Percentiles rank a stretch among this genome's conserved stretches.
Conservation (phyloP, 2,797 vertebrate genomes). For the Aldrovandia affinis region DNA sequence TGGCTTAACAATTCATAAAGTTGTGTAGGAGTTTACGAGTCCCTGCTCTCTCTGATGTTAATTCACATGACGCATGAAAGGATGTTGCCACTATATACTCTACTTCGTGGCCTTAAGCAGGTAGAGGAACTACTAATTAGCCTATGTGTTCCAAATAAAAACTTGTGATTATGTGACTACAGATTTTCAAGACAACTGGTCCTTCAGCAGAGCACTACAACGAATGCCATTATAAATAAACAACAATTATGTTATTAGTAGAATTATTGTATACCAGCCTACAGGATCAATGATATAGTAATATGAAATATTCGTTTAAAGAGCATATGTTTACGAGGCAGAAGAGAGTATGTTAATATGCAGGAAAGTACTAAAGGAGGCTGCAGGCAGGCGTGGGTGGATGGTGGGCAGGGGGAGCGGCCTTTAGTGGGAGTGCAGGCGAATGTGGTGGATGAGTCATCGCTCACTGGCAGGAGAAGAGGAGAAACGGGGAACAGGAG, state of each 20-base stretch:
- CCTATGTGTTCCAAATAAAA: not conserved
- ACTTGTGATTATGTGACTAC: not conserved
- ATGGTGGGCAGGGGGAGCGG: conserved; percentile 38
- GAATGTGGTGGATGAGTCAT: conserved; percentile 40
- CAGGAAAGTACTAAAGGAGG: conserved; percentile 31
- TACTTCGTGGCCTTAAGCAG: too few relatives aligned
- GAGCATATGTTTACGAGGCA: not conserved
- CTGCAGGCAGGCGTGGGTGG: conserved; percentile 36
- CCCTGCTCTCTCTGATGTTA: too few relatives aligned
- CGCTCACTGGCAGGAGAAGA: conserved; percentile 30
- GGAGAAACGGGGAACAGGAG: not conserved
- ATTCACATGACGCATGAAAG: too few relatives aligned
- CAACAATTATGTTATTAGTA: not conserved
- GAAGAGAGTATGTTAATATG: not conserved
- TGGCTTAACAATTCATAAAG: too few relatives aligned
- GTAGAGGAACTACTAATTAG: not conserved
- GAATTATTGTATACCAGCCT: not conserved
- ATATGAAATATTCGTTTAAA: not conserved
- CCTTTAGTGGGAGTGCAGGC: conserved; percentile 37
- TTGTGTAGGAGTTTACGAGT: too few relatives aligned
- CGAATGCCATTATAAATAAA: not conserved
- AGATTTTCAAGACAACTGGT: not conserved
- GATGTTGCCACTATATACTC: too few relatives aligned
- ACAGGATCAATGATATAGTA: not conserved
- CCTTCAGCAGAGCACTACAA: not conserved